Evolutionary conservation across 2,113 vertebrate species (phyloP).

Genomic region (Microtus montanus): DNA sequence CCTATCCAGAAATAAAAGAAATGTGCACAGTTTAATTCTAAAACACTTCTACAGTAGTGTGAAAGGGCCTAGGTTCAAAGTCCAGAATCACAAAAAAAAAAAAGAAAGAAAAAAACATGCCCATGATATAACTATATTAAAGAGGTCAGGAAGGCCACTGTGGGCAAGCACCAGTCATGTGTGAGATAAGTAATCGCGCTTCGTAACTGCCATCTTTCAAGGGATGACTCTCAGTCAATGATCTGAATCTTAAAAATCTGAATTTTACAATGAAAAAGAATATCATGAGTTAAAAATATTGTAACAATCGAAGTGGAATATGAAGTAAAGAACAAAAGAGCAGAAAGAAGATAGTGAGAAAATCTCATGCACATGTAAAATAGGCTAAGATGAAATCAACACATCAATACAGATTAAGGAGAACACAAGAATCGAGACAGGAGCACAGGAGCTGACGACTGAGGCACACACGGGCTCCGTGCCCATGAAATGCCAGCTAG

Average conservation of each 20-base stretch:
- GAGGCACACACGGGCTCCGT: neutral
- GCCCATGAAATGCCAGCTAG: neutral
- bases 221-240: neutral
- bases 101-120: neutral
- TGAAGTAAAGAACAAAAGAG: neutral
- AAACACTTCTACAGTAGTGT: neutral
- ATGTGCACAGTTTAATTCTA: neutral
- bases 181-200: neutral
- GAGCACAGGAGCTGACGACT: neutral
- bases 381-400: neutral
- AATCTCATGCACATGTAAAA: neutral
- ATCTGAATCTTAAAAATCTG: constrained; percentile 24
- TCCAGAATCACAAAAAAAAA: neutral
- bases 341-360: neutral
- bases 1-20: neutral
- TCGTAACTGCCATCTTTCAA: neutral
- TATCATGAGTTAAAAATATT: neutral
- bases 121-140: neutral
- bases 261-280: neutral
- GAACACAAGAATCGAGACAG: neutral
- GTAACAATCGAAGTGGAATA: neutral
- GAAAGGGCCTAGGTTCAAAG: neutral
- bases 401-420: neutral
- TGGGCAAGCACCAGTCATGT: neutral
- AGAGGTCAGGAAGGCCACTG: neutral